Base-by-base conservation (phyloP, 1,140 invertebrate species). In the Drosophila seguyi region DNA sequence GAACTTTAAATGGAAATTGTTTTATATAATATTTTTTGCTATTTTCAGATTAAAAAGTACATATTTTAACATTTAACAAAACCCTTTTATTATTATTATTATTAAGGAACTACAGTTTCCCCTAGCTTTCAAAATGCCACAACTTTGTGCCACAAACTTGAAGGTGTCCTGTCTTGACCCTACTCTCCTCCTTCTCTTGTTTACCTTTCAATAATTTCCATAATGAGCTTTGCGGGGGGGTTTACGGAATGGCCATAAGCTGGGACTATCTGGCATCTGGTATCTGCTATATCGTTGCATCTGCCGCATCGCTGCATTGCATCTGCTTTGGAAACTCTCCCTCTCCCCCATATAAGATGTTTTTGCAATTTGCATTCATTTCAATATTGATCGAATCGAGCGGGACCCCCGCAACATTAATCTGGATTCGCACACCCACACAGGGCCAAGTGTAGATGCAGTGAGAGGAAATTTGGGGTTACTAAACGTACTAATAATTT, bases 361-460 rank as follows among this genome's bases (percentile, higher is more conserved):
- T 72, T 72, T 72, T 71, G 69, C 44, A 72, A 72, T 72, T 72
- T 72, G 69, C 69, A 72, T 72, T 72, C 69, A 72, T 72, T 72
- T 72, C 69, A 72, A 72, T 72, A 72, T 72, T 72, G 69, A 72
- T 72, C 69, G 69, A 72, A 72, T 59, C 66, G 42, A 71, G 47
- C 44, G n/a, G 36, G 31, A n/a, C n/a, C n/a, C 14, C 11, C 22
- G 55, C 16, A 53, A 44, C 68, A 72, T 72, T 72, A 72, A 72
- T 72, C 66, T 71, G 27, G 41, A 61, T 50, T n/a, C 34, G 20
- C 44, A 42, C 73, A 41, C 69, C 34, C 11, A 41, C 25, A 38
- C 20, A 27, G 8, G 4, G 52, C 20, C n/a, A 38, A 36, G 34
- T 55, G 50, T 22, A 11, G 5, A 5, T 22, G 14, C 34, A 55